Evolutionary conservation across 2,888 invertebrate genomes (phyloP).

Genomic region (Alentia gelatinosa): DNA sequence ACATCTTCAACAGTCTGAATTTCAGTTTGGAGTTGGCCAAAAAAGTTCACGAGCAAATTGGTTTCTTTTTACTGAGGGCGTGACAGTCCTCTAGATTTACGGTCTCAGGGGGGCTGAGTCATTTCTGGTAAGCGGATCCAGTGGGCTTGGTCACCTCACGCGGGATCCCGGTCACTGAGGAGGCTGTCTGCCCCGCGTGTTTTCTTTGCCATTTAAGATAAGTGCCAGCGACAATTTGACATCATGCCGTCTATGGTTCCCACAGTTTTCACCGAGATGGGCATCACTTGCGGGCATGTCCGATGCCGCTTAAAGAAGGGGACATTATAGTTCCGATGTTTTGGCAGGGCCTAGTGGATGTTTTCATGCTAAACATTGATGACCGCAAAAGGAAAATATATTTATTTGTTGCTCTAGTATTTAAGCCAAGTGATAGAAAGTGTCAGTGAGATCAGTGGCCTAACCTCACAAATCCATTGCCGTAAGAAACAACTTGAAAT

Average conservation of each 20-base stretch:
- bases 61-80: background rate
- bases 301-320: too few species aligned
- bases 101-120: background rate
- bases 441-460: too few species aligned
- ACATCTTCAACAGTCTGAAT: too few species aligned
- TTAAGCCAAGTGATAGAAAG: too few species aligned
- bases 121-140: background rate
- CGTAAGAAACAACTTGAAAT: too few species aligned
- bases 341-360: too few species aligned
- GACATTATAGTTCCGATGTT: too few species aligned
- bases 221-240: conserved; percentile 1
- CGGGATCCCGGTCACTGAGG: background rate
- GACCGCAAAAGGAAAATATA: too few species aligned
- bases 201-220: conserved; percentile 23
- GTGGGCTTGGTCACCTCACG: background rate
- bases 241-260: background rate
- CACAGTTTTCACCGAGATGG: background rate
- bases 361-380: too few species aligned
- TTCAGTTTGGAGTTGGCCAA: too few species aligned
- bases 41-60: conserved; percentile 16
- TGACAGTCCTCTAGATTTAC: background rate
- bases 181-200: background rate
- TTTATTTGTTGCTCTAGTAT: too few species aligned
- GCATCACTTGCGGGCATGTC: background rate
- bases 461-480: too few species aligned